Base-by-base conservation (phyloP, 2,113 vertebrate genomes). In the Clarias macrocephalus region DNA sequence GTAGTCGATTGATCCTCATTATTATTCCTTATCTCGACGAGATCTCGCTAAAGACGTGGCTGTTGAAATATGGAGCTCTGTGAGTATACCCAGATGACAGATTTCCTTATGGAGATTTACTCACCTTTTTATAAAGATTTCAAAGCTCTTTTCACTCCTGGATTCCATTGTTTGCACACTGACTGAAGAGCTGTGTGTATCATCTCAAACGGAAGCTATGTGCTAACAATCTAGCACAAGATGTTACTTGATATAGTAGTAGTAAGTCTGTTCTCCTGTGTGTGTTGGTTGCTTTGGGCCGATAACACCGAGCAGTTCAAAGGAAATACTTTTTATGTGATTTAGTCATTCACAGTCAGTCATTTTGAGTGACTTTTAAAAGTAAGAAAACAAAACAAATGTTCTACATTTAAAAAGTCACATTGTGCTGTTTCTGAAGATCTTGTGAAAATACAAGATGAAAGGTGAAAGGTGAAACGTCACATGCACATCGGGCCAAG, bases 21-120 rank as follows among this genome's bases (percentile, higher is more conserved):
- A 81, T 42, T 25, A 81, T 62, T 62, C 57, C 37, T 81, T 81
- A 81, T 81, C 79, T 62, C 8, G 79, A 62, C 30, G 30, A 5
- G 30, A 15, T 37, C 57, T 13, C 8, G 25, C 52, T 28, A 57
- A 33, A 80, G 28, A 80, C 16, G n/a, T 57, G 16, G 75, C 75
- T 56, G 48, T n/a, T 54, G 75, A 18, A 16, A 79, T 79, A 13
- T 77, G n/a, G 25, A 28, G 48, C 28, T 77, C 25, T 28, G 48
- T 56, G 48, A 56, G 52, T 28, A 3, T 16, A 6, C n/a, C 3
- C 25, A 77, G 75, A 16, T 28, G 75, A 25, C 13, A 56, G 21
- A 76, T 23, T 77, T 54, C 48, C 5, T 77, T 54, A 77, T 54
- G 13, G 42, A 77, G 52, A 77, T 76, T 76, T 76, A 52, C n/a